These are phyloP conservation scores for Cotesia glomerata DNA, from an alignment of 1,140 invertebrate species.

Conservation along the genomic window DNA sequence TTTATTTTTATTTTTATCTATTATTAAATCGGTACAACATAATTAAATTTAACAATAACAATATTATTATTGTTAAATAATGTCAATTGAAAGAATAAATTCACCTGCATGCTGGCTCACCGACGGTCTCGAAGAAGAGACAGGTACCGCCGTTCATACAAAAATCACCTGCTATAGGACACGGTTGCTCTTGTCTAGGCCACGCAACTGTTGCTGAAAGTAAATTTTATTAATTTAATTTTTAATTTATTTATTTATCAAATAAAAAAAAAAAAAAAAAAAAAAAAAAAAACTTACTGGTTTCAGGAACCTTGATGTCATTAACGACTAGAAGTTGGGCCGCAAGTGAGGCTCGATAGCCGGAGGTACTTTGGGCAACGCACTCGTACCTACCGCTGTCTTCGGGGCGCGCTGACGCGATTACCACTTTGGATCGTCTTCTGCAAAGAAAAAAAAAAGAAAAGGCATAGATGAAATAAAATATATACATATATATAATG, in stretches of 20 bases:
- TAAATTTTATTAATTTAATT: constrained; percentile 21
- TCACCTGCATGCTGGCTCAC: constrained; percentile 83
- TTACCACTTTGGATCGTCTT: constrained; percentile 78
- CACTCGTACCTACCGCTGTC: constrained; percentile 79
- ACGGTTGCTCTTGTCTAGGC: constrained; percentile 69
- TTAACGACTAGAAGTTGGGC: constrained; percentile 68
- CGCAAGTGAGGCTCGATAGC: constrained; percentile 64
- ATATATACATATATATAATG: not conserved
- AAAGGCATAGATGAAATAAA: not conserved
- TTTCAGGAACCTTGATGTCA: constrained; percentile 63
- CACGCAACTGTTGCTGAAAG: constrained; percentile 66
- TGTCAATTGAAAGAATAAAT: constrained; percentile 21
- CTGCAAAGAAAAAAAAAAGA: constrained; percentile 56
- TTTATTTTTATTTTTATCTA: constrained; percentile 4
- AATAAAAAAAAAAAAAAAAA: not conserved
- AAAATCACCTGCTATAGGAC: constrained; percentile 70
- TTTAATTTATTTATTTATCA: no score
- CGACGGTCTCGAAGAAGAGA: constrained; percentile 77
- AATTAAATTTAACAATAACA: no score
- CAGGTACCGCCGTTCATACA: constrained; percentile 85
- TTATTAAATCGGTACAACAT: no score
- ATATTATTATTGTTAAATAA: no score
- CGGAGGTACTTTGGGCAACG: constrained; percentile 68
- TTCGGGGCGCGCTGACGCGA: constrained; percentile 71
- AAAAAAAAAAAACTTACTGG: constrained; percentile 57